These are phyloP conservation scores for Enteromius unitaeniatus DNA, from an alignment of 2,797 vertebrate species.

Conservation along the genomic window DNA sequence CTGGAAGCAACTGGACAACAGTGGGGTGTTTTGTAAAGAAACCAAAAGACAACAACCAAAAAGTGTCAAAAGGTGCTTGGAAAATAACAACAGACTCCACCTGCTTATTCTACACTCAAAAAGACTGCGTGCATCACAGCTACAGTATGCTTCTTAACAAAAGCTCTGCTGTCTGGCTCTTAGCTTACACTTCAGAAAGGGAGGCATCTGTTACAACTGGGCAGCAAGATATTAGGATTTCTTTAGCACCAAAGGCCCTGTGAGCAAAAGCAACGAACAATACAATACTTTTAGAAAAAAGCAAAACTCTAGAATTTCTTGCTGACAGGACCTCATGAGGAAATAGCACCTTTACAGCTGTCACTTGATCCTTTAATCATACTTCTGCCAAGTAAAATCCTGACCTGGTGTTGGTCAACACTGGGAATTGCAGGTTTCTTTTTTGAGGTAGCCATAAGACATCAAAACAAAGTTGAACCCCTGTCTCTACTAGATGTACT, in stretches of 20 bases:
- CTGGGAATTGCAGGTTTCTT: constrained; percentile 74
- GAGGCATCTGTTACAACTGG: constrained; percentile 68
- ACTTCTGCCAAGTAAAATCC: constrained; percentile 64
- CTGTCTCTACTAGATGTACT: constrained; percentile 76
- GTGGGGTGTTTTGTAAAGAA: constrained; percentile 55
- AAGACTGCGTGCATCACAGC: constrained; percentile 58
- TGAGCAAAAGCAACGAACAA: constrained; percentile 65
- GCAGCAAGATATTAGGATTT: constrained; percentile 69
- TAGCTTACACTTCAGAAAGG: constrained; percentile 58
- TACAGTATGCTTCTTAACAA: constrained; percentile 55
- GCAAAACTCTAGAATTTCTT: constrained; percentile 64
- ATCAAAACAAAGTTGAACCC: constrained; percentile 77
- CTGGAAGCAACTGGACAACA: constrained; percentile 56
- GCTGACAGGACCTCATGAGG: constrained; percentile 72
- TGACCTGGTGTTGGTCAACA: constrained; percentile 63
- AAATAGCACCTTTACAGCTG: constrained; percentile 72
- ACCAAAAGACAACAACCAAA: constrained; percentile 63
- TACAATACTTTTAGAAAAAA: constrained; percentile 61
- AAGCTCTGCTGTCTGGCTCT: constrained; percentile 52
- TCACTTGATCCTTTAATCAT: constrained; percentile 64
- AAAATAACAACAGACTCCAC: constrained; percentile 67
- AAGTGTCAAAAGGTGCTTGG: constrained; percentile 62
- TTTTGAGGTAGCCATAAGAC: constrained; percentile 73
- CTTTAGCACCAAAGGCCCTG: constrained; percentile 81
- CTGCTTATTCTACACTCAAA: constrained; percentile 73